Evolutionary conservation across 2,888 invertebrate genomes (phyloP), one percentile per base, ranked within the genome.

Genomic region (Drosophila parthenogenetica): DNA sequence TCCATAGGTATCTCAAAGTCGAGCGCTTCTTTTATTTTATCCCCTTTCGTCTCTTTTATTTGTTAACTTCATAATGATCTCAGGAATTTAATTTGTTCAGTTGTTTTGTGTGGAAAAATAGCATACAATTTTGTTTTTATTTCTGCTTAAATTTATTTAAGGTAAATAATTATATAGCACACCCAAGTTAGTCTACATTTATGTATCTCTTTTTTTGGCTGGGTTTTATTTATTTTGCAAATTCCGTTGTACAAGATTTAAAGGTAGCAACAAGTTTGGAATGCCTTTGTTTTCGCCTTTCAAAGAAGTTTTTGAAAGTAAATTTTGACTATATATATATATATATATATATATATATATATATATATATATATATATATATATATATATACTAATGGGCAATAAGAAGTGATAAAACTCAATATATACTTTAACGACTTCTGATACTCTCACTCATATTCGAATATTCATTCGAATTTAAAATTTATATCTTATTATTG

Each of bases 41-140:
- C 40, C 35, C 10, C 5, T 48, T 48, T n/a, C 7, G n/a, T 2
- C 17, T 35, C 17, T 62, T 49, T 63, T 16, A 54, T 59, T 68
- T 68, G 62, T 77, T 69, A 62, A 80, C 75, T 63, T 72, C 64
- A 64, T 46, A 48, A 43, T 51, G 45, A 39, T 60, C 64, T 13
- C n/a, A n/a, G 63, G 74, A 84, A 81, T 79, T 71, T 77, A 49
- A 67, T 82, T 82, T 83, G 58, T 29, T 86, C 82, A 82, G 81
- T 79, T 82, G 82, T 63, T 22, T 67, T 58, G 64, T 43, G 39
- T 61, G 49, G 42, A 51, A 63, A 57, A 50, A 61, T 22, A 46
- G 39, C 46, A 40, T 55, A 11, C 29, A 16, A 25, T 46, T 39
- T 25, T 67, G 16, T 40, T 49, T 29, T 57, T 17, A 17, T 57